Evolutionary conservation across 2,113 vertebrate genomes (phyloP).

Genomic region (Sarotherodon lohbergeri): DNA sequence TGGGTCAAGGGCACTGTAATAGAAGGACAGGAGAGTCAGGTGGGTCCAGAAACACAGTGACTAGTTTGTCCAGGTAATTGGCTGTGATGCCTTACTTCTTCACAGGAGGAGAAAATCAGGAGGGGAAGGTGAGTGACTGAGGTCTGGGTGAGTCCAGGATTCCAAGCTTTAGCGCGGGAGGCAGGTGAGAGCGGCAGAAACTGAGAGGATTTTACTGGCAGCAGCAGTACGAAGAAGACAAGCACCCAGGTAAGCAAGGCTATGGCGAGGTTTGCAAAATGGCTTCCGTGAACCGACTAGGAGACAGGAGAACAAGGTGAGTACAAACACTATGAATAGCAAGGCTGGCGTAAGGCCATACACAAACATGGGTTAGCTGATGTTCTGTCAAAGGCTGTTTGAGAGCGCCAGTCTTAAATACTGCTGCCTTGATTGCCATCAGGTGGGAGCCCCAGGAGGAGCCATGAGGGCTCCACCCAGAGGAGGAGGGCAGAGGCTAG

Average conservation of each 20-base stretch:
- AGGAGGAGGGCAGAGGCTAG: conserved; percentile 71
- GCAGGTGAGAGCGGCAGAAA: not conserved
- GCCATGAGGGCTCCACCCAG: not conserved
- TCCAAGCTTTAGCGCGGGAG: not conserved
- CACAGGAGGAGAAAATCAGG: not conserved
- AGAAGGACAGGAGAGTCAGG: not conserved
- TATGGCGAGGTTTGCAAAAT: fast-evolving
- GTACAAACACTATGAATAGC: not conserved
- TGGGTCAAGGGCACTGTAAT: not conserved
- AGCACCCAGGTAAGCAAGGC: not conserved
- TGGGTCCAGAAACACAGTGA: not conserved
- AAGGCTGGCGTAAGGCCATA: not conserved
- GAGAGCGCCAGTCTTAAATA: not conserved
- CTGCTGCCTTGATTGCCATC: not conserved
- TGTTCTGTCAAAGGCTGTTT: not conserved
- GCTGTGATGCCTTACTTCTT: not conserved
- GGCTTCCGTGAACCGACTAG: not conserved
- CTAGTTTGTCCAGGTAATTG: not conserved
- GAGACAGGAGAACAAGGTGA: not conserved
- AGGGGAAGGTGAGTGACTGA: not conserved
- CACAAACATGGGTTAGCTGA: not conserved
- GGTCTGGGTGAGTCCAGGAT: not conserved
- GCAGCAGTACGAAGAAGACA: not conserved
- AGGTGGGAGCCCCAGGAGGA: not conserved
- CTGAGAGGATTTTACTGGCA: not conserved